These are phyloP conservation scores for Amblyopsis rosae DNA, from an alignment of 2,113 vertebrate genomes.

Conservation along the genomic window DNA sequence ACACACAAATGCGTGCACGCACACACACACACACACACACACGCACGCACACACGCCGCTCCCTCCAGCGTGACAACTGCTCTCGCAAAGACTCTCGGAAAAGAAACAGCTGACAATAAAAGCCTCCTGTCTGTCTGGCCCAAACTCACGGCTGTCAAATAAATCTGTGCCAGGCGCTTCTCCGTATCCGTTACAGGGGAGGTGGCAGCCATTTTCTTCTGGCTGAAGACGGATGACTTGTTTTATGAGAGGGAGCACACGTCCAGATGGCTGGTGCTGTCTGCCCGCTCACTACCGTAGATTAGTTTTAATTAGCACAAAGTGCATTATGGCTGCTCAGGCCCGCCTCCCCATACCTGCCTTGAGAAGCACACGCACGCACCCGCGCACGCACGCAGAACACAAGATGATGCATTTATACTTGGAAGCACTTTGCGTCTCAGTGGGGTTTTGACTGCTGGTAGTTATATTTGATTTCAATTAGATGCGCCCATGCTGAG, in stretches of 20 bases:
- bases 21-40: slow-evolving; percentile 11
- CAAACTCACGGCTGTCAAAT: slow-evolving; percentile 60
- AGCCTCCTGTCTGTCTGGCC: slow-evolving; percentile 39
- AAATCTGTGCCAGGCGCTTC: slow-evolving; percentile 44
- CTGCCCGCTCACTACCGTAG: slow-evolving; percentile 19
- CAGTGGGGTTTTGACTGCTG: background rate
- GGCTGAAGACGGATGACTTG: slow-evolving; percentile 45
- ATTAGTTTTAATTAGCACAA: slow-evolving; percentile 51
- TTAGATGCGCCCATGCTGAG: background rate
- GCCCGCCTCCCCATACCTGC: background rate
- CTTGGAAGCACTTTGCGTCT: background rate
- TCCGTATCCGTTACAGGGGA: slow-evolving; percentile 46
- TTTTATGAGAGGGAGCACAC: slow-evolving; percentile 35
- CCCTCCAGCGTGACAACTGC: slow-evolving; percentile 37
- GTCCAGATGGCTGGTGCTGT: slow-evolving; percentile 46
- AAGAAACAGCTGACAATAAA: slow-evolving; percentile 66
- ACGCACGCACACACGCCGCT: slow-evolving; percentile 47
- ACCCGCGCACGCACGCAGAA: background rate
- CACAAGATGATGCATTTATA: background rate
- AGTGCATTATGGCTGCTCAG: slow-evolving; percentile 13
- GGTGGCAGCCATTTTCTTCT: slow-evolving; percentile 48
- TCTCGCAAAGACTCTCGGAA: slow-evolving; percentile 52
- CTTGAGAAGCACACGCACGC: background rate
- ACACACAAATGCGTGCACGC: background rate
- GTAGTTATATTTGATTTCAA: background rate